These are phyloP conservation scores for Lasaia peninsularis DNA, from an alignment of 1,140 invertebrate genomes.

Conservation along the genomic window DNA sequence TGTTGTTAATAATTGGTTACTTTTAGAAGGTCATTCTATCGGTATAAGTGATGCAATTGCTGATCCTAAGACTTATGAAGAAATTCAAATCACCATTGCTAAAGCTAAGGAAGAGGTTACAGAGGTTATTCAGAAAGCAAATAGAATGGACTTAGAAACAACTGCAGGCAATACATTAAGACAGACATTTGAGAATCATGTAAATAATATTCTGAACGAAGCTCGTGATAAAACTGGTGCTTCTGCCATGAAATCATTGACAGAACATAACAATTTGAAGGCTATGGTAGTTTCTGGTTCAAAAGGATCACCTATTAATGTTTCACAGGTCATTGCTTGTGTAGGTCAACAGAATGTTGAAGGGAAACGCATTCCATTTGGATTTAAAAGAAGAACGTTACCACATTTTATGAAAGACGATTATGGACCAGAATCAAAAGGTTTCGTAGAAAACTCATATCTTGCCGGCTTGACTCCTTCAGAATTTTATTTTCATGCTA, in stretches of 20 bases:
- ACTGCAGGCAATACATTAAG: constrained; percentile 98
- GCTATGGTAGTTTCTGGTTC: constrained; percentile 99
- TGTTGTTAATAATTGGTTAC: constrained; percentile 98
- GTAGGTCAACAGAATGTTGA: constrained; percentile 99
- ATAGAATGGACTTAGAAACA: constrained; percentile 99
- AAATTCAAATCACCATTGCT: constrained; percentile 98
- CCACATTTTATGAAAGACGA: constrained; percentile 99
- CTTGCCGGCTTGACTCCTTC: constrained; percentile 98
- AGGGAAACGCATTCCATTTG: constrained; percentile 99
- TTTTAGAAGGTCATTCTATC: constrained; percentile 98
- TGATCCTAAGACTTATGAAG: constrained; percentile 97
- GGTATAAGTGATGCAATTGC: constrained; percentile 99
- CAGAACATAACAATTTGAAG: constrained; percentile 99
- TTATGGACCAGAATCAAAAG: constrained; percentile 99
- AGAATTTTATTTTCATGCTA: constrained; percentile 99
- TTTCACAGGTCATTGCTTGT: constrained; percentile 99
- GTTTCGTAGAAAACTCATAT: constrained; percentile 99
- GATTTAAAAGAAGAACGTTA: constrained; percentile 97
- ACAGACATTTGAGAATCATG: constrained; percentile 93
- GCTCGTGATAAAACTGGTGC: constrained; percentile 99
- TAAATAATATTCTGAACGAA: constrained; percentile 99
- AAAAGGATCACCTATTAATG: constrained; percentile 99
- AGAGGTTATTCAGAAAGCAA: constrained; percentile 99
- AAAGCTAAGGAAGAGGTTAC: constrained; percentile 99
- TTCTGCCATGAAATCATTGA: constrained; percentile 98